Conservation (phyloP, 2,113 vertebrate species). For the Plotosus lineatus region DNA sequence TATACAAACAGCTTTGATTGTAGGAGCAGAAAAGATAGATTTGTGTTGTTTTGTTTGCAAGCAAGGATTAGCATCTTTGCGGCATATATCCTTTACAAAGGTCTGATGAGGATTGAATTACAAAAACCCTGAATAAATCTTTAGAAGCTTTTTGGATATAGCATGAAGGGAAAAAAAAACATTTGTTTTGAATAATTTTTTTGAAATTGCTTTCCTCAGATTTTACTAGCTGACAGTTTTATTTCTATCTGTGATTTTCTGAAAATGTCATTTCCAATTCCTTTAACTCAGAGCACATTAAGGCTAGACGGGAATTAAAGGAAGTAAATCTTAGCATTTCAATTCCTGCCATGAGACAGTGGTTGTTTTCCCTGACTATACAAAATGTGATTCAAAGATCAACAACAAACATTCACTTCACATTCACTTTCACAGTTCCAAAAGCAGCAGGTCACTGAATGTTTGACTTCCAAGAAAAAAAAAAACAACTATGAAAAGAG, state of each 20-base stretch:
- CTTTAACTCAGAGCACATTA: not conserved
- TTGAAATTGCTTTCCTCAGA: not conserved
- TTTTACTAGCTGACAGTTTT: not conserved
- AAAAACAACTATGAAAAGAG: conserved; percentile 6
- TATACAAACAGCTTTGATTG: too few species aligned
- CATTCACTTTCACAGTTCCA: conserved; percentile 42
- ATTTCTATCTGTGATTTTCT: not conserved
- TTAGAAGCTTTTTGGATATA: not conserved
- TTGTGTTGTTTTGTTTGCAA: too few species aligned
- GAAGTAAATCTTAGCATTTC: conserved; percentile 55
- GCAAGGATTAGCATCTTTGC: too few species aligned
- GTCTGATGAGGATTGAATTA: not conserved
- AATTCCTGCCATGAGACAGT: conserved; percentile 49
- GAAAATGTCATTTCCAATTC: not conserved
- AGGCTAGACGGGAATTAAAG: conserved; percentile 25
- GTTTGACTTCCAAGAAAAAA: conserved; percentile 36
- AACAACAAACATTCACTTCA: conserved; percentile 55
- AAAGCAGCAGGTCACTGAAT: conserved; percentile 41
- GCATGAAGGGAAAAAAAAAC: not conserved
- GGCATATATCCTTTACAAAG: too few species aligned
- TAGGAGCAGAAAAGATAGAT: too few species aligned
- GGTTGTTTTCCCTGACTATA: conserved; percentile 42
- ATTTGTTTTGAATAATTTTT: not conserved
- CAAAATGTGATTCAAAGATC: conserved; percentile 50
- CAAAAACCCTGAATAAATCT: not conserved